Evolutionary conservation across 2,888 invertebrate species (phyloP).

Genomic region (Cataglyphis cursor): DNA sequence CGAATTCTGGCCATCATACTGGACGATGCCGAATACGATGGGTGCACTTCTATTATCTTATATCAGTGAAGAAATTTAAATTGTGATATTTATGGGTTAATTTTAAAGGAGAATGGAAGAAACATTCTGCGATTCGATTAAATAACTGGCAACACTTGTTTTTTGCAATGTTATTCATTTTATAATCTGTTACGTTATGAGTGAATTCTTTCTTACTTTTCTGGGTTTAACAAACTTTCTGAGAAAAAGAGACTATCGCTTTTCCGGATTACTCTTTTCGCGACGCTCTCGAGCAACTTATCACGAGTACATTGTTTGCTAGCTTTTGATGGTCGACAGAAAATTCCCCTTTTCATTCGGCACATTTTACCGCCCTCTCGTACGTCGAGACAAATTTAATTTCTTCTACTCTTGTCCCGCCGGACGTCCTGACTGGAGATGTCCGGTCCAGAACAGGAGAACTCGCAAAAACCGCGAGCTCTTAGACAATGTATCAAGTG

Average conservation of each 20-base stretch:
- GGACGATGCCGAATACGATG: neutral
- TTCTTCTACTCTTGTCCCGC: constrained; percentile 60
- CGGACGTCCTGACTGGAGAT: constrained; percentile 46
- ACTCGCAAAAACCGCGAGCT: constrained; percentile 33
- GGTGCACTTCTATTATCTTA: neutral
- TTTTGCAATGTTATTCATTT: too few relatives aligned
- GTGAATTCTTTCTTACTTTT: neutral
- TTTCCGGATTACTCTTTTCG: neutral
- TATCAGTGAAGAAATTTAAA: neutral
- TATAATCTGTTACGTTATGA: neutral
- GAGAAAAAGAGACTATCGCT: neutral
- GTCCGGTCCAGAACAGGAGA: constrained; percentile 44
- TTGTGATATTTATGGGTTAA: neutral
- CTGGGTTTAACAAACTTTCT: neutral
- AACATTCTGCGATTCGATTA: neutral
- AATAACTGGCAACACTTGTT: constrained; percentile 20
- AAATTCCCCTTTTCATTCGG: constrained; percentile 66
- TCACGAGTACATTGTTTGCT: constrained; percentile 29
- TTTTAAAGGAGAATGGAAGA: neutral
- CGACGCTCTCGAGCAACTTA: constrained; percentile 6
- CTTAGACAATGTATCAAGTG: constrained; percentile 41
- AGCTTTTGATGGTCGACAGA: constrained; percentile 33
- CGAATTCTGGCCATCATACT: constrained; percentile 5
- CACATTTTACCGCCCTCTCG: constrained; percentile 69
- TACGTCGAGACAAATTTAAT: constrained; percentile 75